These are phyloP conservation scores for Drosophila tropicalis DNA, from an alignment of 1,140 invertebrate genomes.

Conservation along the genomic window DNA sequence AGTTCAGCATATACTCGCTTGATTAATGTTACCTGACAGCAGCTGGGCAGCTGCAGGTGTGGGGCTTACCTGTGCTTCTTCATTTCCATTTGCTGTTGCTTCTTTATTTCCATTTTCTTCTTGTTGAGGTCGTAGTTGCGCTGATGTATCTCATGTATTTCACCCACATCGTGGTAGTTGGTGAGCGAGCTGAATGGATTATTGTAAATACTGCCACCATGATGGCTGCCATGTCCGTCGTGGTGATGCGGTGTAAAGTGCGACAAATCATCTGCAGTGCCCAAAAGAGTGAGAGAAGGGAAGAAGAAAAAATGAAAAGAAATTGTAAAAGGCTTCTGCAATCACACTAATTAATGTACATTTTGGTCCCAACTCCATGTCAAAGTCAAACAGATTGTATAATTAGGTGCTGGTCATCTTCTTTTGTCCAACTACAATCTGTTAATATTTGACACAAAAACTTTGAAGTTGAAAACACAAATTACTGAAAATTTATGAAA, in stretches of 20 bases:
- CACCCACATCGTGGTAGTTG: constrained; percentile 77
- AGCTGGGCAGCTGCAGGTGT: neutral
- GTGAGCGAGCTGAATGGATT: constrained; percentile 77
- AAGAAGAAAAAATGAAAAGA: constrained; percentile 8
- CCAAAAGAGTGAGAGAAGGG: neutral
- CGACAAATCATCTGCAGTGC: constrained; percentile 72
- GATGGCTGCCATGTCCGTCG: constrained; percentile 72
- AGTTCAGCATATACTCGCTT: constrained; percentile 18
- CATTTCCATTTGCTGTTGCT: constrained; percentile 74
- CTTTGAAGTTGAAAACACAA: neutral
- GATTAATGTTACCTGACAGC: constrained; percentile 43
- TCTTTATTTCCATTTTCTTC: constrained; percentile 71
- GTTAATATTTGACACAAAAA: constrained; percentile 4
- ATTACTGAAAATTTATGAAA: no score
- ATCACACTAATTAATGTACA: constrained; percentile 65
- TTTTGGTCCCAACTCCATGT: constrained; percentile 26
- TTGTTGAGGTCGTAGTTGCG: constrained; percentile 75
- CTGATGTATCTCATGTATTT: constrained; percentile 78
- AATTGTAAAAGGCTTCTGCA: constrained; percentile 25
- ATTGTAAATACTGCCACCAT: constrained; percentile 69
- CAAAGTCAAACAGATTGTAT: constrained; percentile 23
- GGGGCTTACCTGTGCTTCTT: constrained; percentile 76
- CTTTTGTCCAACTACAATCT: neutral
- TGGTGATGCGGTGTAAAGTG: constrained; percentile 74
- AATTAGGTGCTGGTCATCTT: neutral